phyloP scores from a whole-genome alignment of 2,113 vertebrate genomes.

The Nestor notabilis region DNA sequence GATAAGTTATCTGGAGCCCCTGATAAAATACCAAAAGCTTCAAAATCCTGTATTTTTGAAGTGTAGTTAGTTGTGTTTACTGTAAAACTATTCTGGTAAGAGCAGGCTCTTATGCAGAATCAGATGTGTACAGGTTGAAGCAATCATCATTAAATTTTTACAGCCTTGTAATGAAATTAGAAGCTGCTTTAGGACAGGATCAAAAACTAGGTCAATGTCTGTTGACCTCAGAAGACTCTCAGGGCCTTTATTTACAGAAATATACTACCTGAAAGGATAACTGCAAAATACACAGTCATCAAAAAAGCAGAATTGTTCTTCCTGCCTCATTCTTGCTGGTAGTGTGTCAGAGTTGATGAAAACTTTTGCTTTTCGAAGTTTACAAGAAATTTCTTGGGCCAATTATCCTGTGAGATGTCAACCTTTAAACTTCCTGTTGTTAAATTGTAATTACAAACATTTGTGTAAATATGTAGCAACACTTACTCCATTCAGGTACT shows the following conservation, averaged over 20 bases:
- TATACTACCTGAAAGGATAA: background rate
- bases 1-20: background rate
- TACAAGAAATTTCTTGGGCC: background rate
- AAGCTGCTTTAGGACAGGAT: background rate
- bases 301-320: background rate
- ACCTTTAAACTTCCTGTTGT: background rate
- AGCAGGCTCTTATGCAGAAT: background rate
- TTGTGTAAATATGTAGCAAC: background rate
- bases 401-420: background rate
- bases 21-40: background rate
- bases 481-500: background rate
- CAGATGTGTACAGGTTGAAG: background rate
- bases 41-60: background rate
- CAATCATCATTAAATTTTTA: background rate
- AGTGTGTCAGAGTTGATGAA: background rate
- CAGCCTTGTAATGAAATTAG: background rate
- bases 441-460: background rate
- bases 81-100: background rate
- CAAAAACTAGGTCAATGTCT: background rate
- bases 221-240: background rate
- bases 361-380: background rate
- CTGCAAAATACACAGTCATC: background rate
- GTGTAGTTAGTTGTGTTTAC: background rate
- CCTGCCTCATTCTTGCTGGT: background rate
- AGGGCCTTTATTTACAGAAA: background rate